Evolutionary conservation across 1,140 invertebrate genomes (phyloP).

Genomic region (Rhagoletis zephyria): DNA sequence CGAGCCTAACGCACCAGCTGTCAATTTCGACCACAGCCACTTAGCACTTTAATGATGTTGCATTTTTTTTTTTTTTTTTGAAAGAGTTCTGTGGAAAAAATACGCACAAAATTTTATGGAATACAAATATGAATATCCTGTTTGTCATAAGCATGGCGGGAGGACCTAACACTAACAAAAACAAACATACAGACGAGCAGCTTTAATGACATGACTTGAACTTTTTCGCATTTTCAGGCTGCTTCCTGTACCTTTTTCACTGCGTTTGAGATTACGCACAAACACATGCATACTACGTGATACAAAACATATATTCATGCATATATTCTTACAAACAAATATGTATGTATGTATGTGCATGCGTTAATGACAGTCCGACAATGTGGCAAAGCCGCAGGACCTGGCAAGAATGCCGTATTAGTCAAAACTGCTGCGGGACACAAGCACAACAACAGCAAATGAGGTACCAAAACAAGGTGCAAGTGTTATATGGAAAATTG

Average conservation of each 20-base stretch:
- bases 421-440: conserved; percentile 37
- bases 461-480: background rate
- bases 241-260: background rate
- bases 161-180: background rate
- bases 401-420: conserved; percentile 36
- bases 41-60: conserved; percentile 32
- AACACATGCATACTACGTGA: too few relatives aligned
- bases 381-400: background rate
- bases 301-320: too few relatives aligned
- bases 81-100: background rate
- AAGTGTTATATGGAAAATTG: conserved; percentile 27
- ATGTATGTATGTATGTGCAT: background rate
- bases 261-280: background rate
- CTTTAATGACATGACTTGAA: conserved; percentile 52
- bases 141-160: background rate
- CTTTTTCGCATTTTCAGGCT: background rate
- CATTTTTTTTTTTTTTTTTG: background rate
- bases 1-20: background rate
- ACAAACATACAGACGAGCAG: background rate
- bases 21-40: conserved; percentile 17
- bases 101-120: background rate
- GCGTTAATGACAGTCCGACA: conserved; percentile 48
- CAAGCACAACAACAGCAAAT: background rate
- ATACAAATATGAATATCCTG: conserved; percentile 42
- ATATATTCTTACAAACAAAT: background rate